Evolutionary conservation across 2,113 vertebrate genomes (phyloP).

Genomic region (Oenanthe oenanthe): DNA sequence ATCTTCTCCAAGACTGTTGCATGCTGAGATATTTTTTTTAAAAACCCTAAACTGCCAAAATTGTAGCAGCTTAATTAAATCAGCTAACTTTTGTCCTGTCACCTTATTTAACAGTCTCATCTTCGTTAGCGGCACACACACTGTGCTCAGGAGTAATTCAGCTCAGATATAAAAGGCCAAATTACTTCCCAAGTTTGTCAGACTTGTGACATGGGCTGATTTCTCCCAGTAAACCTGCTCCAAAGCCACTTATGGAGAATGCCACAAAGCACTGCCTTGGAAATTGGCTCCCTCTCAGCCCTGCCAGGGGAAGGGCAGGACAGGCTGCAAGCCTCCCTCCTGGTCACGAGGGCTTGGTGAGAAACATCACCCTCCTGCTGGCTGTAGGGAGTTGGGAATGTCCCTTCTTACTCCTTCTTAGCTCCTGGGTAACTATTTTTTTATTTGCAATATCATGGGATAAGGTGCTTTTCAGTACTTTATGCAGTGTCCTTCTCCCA

Average conservation of each 20-base stretch:
- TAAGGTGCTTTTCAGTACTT: background rate
- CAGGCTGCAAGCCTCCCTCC: background rate
- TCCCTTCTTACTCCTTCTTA: background rate
- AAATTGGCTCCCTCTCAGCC: background rate
- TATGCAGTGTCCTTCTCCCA: background rate
- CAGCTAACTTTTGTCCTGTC: background rate
- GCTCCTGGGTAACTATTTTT: background rate
- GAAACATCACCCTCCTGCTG: background rate
- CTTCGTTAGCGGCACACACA: background rate
- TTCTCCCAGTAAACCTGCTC: background rate
- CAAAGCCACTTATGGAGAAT: background rate
- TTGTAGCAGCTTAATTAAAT: background rate
- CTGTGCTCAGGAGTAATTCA: background rate
- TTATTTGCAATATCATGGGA: background rate
- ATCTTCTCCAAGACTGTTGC: background rate
- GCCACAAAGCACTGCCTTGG: background rate
- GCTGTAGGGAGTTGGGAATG: background rate
- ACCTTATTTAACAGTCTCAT: background rate
- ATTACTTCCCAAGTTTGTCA: background rate
- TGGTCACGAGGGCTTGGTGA: background rate
- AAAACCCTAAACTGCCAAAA: background rate
- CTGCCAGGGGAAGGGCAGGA: background rate
- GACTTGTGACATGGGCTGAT: background rate
- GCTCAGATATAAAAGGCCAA: background rate
- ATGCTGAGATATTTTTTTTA: background rate